Evolutionary conservation across 2,888 invertebrate species (phyloP).

Genomic region (Anodontia alba): DNA sequence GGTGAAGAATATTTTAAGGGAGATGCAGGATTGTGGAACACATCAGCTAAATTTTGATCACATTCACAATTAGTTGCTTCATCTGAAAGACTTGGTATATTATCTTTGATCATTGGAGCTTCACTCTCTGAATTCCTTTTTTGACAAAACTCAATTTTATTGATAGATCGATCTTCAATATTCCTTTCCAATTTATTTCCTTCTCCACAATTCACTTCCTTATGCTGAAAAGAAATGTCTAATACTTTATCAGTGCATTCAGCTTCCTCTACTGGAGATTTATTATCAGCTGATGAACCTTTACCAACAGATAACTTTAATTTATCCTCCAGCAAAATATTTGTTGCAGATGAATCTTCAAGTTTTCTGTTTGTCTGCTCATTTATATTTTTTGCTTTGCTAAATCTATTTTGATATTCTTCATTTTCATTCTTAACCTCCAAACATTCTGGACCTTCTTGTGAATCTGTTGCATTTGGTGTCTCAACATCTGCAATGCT

Average conservation of each 20-base stretch:
- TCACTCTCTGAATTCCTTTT: no score
- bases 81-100: not conserved
- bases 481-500: not conserved
- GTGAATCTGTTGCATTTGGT: not conserved
- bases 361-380: not conserved
- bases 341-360: not conserved
- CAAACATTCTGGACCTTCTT: not conserved
- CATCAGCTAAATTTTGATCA: not conserved
- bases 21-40: conserved; percentile 27
- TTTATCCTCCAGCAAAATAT: not conserved
- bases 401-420: no score
- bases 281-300: not conserved
- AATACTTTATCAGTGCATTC: no score
- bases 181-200: no score
- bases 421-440: not conserved
- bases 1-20: conserved; percentile 40
- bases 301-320: not conserved
- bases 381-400: no score
- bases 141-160: no score
- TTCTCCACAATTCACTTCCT: no score
- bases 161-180: no score
- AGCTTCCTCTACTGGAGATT: not conserved
- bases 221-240: no score
- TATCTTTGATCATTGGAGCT: not conserved
- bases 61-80: not conserved